Evolutionary conservation across 2,797 vertebrate genomes (phyloP).

Genomic region (Pseudomugil gertrudae): DNA sequence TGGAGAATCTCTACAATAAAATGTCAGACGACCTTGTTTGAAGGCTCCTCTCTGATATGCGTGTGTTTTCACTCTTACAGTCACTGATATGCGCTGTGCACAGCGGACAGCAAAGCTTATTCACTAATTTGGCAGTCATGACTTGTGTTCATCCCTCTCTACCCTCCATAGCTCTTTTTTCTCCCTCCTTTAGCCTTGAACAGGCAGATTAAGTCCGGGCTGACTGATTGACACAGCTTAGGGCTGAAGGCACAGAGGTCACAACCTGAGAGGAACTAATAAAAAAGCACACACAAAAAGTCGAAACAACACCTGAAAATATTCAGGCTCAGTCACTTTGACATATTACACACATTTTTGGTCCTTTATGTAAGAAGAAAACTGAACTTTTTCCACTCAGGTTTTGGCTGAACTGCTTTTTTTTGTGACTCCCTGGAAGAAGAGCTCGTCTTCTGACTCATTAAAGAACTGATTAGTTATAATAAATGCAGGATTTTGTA

Average conservation of each 20-base stretch:
- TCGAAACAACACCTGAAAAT: neutral
- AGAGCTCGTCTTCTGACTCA: neutral
- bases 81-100: neutral
- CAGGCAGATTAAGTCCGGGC: constrained; percentile 69
- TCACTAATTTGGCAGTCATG: constrained; percentile 8
- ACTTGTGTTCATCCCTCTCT: constrained; percentile 11
- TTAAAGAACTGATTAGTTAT: neutral
- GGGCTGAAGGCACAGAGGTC: constrained; percentile 67
- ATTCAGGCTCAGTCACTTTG: neutral
- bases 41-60: neutral
- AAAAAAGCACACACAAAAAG: constrained; percentile 31
- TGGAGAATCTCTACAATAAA: neutral
- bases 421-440: neutral
- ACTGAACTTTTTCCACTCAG: neutral
- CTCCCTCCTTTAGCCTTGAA: constrained; percentile 35
- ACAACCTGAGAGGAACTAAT: constrained; percentile 56
- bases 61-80: neutral
- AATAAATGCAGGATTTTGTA: no score
- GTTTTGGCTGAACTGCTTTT: neutral
- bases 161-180: constrained; percentile 16
- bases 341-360: neutral
- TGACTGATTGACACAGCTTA: constrained; percentile 78
- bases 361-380: no score
- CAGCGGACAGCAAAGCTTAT: constrained; percentile 8
- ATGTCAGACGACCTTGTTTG: neutral